These are phyloP conservation scores for Chaenogobius annularis DNA, from an alignment of 2,113 vertebrate genomes.

Conservation along the genomic window DNA sequence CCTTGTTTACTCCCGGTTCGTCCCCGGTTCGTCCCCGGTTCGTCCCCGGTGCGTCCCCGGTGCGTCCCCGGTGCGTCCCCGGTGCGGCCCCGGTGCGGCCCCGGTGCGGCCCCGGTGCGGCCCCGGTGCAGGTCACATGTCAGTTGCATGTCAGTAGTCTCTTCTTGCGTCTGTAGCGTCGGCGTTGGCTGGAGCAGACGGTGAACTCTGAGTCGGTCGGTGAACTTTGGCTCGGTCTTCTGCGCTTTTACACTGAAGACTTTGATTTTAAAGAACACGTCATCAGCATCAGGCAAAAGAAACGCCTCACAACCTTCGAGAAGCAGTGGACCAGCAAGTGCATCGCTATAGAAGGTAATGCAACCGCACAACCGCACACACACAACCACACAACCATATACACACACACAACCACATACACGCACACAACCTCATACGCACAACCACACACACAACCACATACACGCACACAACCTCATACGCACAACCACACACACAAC, in stretches of 20 bases:
- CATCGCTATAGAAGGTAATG: constrained; percentile 94
- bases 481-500: neutral
- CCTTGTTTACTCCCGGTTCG: neutral
- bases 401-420: neutral
- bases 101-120: too few relatives aligned
- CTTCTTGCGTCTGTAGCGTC: constrained; percentile 70
- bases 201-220: constrained; percentile 91
- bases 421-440: neutral
- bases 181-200: constrained; percentile 81
- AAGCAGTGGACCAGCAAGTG: constrained; percentile 99
- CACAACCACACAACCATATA: neutral
- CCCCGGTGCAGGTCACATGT: too few relatives aligned
- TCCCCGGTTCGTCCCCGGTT: constrained; percentile 82
- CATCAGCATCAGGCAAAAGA: constrained; percentile 95
- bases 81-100: too few relatives aligned
- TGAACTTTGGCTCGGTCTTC: constrained; percentile 93
- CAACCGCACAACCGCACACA: too few relatives aligned
- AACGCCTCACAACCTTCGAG: constrained; percentile 94
- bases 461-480: neutral
- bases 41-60: neutral
- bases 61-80: too few relatives aligned
- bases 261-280: constrained; percentile 98
- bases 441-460: neutral
- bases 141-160: too few relatives aligned
- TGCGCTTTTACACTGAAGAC: constrained; percentile 98